Conservation (phyloP, 2,797 vertebrate genomes). For the Rhynchotus rufescens region DNA sequence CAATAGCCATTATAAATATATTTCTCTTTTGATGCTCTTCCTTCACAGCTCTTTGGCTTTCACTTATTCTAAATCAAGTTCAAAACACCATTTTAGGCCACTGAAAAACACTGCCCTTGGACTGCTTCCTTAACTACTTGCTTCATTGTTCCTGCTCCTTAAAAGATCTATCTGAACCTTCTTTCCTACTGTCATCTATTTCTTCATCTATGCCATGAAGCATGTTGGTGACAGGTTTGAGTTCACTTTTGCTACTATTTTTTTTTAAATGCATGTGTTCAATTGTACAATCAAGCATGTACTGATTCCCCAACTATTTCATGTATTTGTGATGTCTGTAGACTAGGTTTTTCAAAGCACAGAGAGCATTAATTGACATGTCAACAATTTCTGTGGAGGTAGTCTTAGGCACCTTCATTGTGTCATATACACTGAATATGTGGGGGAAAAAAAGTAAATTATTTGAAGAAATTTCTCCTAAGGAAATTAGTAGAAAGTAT, state of each 20-base stretch:
- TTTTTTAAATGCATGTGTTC: not conserved
- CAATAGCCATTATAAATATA: not conserved
- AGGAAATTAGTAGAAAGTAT: not conserved
- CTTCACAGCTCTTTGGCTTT: slow-evolving; percentile 1
- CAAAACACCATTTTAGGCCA: not conserved
- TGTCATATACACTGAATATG: not conserved
- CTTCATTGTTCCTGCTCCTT: not conserved
- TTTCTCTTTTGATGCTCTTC: not conserved
- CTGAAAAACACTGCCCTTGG: not conserved
- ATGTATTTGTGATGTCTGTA: not conserved
- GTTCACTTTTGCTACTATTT: not conserved
- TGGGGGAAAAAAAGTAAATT: not conserved
- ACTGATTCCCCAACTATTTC: not conserved
- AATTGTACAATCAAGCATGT: not conserved
- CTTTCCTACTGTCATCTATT: not conserved
- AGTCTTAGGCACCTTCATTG: not conserved
- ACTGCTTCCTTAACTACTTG: not conserved
- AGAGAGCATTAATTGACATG: not conserved
- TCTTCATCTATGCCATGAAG: not conserved
- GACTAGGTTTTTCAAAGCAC: not conserved
- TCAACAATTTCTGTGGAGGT: not conserved
- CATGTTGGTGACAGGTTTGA: not conserved
- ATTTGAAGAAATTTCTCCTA: not conserved
- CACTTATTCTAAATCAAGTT: not conserved
- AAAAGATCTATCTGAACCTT: not conserved